Evolutionary conservation across 2,797 vertebrate genomes (phyloP), one percentile per base, ranked within the genome.

Genomic region (Ceyx erithaca): DNA sequence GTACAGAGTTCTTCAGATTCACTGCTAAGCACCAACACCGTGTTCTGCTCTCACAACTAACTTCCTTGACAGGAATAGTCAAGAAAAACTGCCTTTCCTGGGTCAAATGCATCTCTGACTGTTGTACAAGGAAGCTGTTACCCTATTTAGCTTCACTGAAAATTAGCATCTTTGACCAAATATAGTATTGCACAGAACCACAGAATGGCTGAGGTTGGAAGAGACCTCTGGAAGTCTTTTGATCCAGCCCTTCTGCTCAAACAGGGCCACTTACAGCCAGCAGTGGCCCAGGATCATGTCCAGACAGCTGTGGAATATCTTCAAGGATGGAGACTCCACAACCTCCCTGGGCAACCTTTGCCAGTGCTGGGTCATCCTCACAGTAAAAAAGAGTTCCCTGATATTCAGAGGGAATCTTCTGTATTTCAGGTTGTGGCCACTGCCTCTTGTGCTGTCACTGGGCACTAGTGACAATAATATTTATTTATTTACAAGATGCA

Each of bases 341-440:
- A 40, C 17, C 10, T 31, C 8, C 48, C 48, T 26, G 48, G 25
- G 48, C 25, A 26, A 26, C 14, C 48, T 49, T 25, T 49, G 48
- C 2, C 25, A 26, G 33, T 37, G 9, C 26, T 85, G 0, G 0
- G 20, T 70, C 13, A 43, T 18, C 15, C 7, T 58, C 48, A 12
- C 40, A 67, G 23, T 25, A 15, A 7, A 73, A 62, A 90, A 51
- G 12, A 15, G 10, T 45, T 78, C 15, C 30, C 31, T 70, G 54
- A 59, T 9, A 11, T 61, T 57, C 58, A 80, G 23, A 63, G 0
- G 4, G 66, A 67, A 8, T 7, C 30, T 83, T 6, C 8, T 30
- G 16, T 28, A 12, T 20, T 85, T 75, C 62, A 61, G 18, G 16
- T 54, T 58, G 31, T 43, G 48, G 14, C 18, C 3, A 7, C 0